These are phyloP conservation scores for Sycophila sp. DNA, from an alignment of 1,140 invertebrate species.

Conservation along the genomic window DNA sequence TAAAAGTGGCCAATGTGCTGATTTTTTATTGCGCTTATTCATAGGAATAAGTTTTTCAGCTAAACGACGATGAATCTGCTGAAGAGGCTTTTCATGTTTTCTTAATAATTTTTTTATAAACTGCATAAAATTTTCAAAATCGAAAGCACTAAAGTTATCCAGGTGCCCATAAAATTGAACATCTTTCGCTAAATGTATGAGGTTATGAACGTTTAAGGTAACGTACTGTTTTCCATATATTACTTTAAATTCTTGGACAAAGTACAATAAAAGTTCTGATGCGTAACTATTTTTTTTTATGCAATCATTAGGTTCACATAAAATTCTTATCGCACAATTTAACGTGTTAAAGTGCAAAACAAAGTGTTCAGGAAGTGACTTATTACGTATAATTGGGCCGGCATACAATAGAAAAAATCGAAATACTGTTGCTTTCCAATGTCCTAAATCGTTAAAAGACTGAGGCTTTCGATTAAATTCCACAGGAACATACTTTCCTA, in stretches of 20 bases:
- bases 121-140: neutral
- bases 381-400: constrained; percentile 43
- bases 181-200: neutral
- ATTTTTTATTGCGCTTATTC: neutral
- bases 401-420: constrained; percentile 47
- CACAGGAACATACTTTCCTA: constrained; percentile 28
- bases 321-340: neutral
- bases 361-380: constrained; percentile 23
- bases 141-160: neutral
- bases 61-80: neutral
- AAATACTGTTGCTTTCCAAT: constrained; percentile 5
- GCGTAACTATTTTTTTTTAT: neutral
- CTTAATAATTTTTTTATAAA: neutral
- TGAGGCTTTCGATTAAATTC: constrained; percentile 50
- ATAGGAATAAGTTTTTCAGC: neutral
- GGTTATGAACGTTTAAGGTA: neutral
- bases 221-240: neutral
- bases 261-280: neutral
- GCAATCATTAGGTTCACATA: constrained; percentile 1
- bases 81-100: neutral
- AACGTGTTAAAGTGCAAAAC: constrained; percentile 37
- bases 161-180: neutral
- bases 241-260: neutral
- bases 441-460: constrained; percentile 35
- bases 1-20: neutral